Conservation (phyloP, 2,888 invertebrate genomes). For the Drosophila eohydei region DNA sequence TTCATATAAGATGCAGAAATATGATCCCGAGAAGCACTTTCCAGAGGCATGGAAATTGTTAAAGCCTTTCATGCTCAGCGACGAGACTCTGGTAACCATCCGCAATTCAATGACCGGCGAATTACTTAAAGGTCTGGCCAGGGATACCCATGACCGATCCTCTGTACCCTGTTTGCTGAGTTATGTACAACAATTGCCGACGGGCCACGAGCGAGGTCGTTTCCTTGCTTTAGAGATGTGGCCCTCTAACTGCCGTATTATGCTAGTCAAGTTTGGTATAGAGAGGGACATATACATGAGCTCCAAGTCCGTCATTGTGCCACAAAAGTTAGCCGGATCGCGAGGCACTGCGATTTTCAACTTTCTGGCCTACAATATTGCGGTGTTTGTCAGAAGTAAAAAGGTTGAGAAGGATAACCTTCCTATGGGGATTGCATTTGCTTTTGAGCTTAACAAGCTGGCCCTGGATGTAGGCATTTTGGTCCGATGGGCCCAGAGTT, state of each 20-base stretch:
- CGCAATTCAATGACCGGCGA: slow-evolving; percentile 90
- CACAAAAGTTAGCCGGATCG: slow-evolving; percentile 95
- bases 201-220: slow-evolving; percentile 96
- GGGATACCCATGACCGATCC: slow-evolving; percentile 89
- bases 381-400: slow-evolving; percentile 93
- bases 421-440: slow-evolving; percentile 97
- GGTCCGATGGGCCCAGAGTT: slow-evolving; percentile 97
- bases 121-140: slow-evolving; percentile 91
- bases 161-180: slow-evolving; percentile 96
- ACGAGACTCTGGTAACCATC: slow-evolving; percentile 90
- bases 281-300: slow-evolving; percentile 94
- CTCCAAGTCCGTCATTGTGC: slow-evolving; percentile 97
- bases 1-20: slow-evolving; percentile 9
- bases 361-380: slow-evolving; percentile 96
- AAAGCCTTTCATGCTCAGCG: slow-evolving; percentile 88
- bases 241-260: slow-evolving; percentile 98
- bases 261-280: slow-evolving; percentile 92
- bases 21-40: slow-evolving; percentile 53
- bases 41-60: slow-evolving; percentile 61
- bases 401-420: slow-evolving; percentile 89
- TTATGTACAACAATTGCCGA: slow-evolving; percentile 96
- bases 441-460: slow-evolving; percentile 94
- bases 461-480: slow-evolving; percentile 93
- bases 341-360: slow-evolving; percentile 94
- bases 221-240: slow-evolving; percentile 98